Base-by-base conservation (phyloP, 2,888 invertebrate genomes). In the Apamea crenata region DNA sequence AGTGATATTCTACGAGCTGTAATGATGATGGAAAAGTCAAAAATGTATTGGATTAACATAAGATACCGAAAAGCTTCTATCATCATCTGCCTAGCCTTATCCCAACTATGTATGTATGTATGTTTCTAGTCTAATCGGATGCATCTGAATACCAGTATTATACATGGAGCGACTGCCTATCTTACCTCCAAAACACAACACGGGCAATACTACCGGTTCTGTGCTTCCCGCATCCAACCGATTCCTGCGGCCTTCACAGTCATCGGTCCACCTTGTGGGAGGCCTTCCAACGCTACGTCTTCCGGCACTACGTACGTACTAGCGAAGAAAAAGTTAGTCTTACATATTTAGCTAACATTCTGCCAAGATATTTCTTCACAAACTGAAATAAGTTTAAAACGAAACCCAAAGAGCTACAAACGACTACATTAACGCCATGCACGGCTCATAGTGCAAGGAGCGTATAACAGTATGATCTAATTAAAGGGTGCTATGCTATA, bases 381-480 rank as follows among this genome's bases (percentile, higher is more conserved):
- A 21, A 29, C 21, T 14, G 8, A 63, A 21, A 7, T 40, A 40
- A 8, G 4, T 40, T 40, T 4, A 36, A 50, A 74, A 14, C 1
- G 1, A 29, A 67, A 40, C 6, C 10, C n/a, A 79, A 36, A 53
- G 5, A 36, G 16, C 8, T 12, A 71, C 18, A 40, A 21, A 69
- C 71, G 5, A 78, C 25, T 66, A 59, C 59, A 61, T 44, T 32
- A 29, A 59, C 44, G 6, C 12, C 21, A 53, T 44, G 61, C 14
- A 56, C 16, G 14, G 25, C 36, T 7, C 53, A 47, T 32, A 61
- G 50, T 71, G 59, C 67, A 74, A 47, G 63, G 50, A 70, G 59
- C 67, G 29, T 66, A 47, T 63, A 32, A 56, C 69, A 25, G 44
- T 78, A 74, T 85, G 80, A 89, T 87, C 79, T 88, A 89, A 90